Evolutionary conservation across 2,113 vertebrate species (phyloP), one percentile per base, ranked within the genome.

Genomic region (Marcusenius ussheri): DNA sequence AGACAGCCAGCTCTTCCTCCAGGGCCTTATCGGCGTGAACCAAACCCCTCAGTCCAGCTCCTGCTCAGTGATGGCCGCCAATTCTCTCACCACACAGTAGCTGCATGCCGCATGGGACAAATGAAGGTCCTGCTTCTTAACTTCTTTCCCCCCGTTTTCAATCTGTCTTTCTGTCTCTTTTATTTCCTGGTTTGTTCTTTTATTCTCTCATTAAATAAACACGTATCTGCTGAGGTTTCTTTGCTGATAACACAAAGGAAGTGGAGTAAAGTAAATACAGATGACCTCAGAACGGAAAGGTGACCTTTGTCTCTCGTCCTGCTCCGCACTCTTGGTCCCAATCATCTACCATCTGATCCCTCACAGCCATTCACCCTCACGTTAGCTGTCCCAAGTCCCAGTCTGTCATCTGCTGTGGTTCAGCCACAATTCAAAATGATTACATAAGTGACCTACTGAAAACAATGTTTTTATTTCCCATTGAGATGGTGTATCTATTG

Each of bases 1-100:
- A 93, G 91, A 93, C 92, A 95, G 96, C 89, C 90, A 92, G 94
- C 94, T 96, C 96, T 97, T 96, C 95, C 95, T 96, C 90, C 87
- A 91, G 90, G 39, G 62, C 58, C 93, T 97, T 96, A 96, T 96
- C 96, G 95, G 93, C 91, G 92, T 93, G 93, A 96, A 93, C 91
- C 96, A 97, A 94, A 96, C 94, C 93, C 91, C 84, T 91, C 91
- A 27, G 1, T 50, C 51, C 89, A 85, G 89, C 92, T 95, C 93
- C 88, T 94, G 83, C 87, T 93, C 95, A 91, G 87, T 83, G 92
- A 92, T 89, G 93, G 85, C 92, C 94, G 95, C 35, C 94, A 93
- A 91, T 56, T 89, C 27, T 92, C 90, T 89, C 90, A 92, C 92
- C 92, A 93, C 93, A 88, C 24, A 35, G 45, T 91, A 74, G 87